Base-by-base conservation (phyloP, 2,113 vertebrate genomes). In the Xiphias gladius region DNA sequence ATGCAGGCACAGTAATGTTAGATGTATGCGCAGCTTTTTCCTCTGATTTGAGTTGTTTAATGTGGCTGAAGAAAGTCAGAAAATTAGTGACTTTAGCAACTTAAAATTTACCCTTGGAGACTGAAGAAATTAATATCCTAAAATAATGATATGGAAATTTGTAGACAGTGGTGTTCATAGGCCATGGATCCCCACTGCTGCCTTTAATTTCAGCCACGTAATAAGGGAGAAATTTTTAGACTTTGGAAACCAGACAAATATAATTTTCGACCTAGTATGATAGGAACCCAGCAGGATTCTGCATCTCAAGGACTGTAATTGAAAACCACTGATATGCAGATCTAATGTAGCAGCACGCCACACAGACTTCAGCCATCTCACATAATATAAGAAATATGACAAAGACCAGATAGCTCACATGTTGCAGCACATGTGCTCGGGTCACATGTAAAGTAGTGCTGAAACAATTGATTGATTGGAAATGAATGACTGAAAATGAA, bases 201-300 rank as follows among this genome's bases (percentile, higher is more conserved):
- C 5, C 59, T 73, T 79, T 83, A 52, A 76, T 82, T 79, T 79
- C 43, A 30, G 65, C 5, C 26, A 7, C n/a, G n/a, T 37, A 37
- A 69, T 30, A 74, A 61, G 22, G 17, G 37, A 28, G 39, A 10
- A 48, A 43, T 79, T 52, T 46, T 57, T 17, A 26, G 37, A 81
- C 37, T 68, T 39, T 48, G 68, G 30, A 81, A 74, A 65, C 46
- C 67, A 70, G 6, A 79, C 59, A 35, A 74, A 72, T 30, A 35
- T 67, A 76, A 80, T 87, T 73, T 84, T 68, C 24, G 14, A 67
- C 70, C 57, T 55, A 24, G 70, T 43, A 26, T 66, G 63, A 74
- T 13, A 66, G 66, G 86, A 82, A 69, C 71, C 39, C 80, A 75
- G 80, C 57, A 28, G 78, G 62, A 50, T 46, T 64, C 62, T 78